Base-by-base conservation (phyloP, 1,140 invertebrate species). In the Limonius californicus region DNA sequence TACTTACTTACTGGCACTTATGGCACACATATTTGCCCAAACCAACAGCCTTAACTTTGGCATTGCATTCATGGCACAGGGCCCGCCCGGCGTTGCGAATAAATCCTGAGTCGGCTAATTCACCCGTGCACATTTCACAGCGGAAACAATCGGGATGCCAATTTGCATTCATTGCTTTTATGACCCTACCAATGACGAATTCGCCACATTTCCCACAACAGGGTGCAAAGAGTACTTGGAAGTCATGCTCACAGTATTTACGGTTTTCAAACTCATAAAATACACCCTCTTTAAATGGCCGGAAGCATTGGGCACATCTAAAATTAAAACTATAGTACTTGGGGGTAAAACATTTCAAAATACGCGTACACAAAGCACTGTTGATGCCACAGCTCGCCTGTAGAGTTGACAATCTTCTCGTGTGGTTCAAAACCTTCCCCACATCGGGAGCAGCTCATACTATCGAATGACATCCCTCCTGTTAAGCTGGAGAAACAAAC, bases 221-320 rank as follows among this genome's bases (percentile, higher is more conserved):
- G 1, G 98, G 98, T 1, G 96, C 95, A 81, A 98, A 99, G 0
- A 99, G 80, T 8, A 98, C 94, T 79, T 99, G 96, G 74, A 99
- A 99, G 77, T 99, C 98, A 79, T 97, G 92, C 81, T 99, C 97
- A 74, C 98, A 99, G 77, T 99, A 99, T 78, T 99, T 99, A 30
- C 97, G 83, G 1, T 95, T 96, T 79, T 99, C 98, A 79, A 98
- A 99, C 82, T 99, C 97, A 78, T 97, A 99, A 76, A 98, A 99
- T 39, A 97, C 90, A 54, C 97, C 97, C 73, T 99, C 96, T 64
- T 94, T 93, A 76, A 99, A 99, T 43, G 95, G 90, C 54, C 94
- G 88, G 76, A 99, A 99, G 76, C 97, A 99, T 80, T 99, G 97
- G 1, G 96, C 95, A 82, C 97, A 99, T 9, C 96, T 98, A 76